phyloP scores from a whole-genome alignment of 2,888 invertebrate species.

The Diarsia rubi region DNA sequence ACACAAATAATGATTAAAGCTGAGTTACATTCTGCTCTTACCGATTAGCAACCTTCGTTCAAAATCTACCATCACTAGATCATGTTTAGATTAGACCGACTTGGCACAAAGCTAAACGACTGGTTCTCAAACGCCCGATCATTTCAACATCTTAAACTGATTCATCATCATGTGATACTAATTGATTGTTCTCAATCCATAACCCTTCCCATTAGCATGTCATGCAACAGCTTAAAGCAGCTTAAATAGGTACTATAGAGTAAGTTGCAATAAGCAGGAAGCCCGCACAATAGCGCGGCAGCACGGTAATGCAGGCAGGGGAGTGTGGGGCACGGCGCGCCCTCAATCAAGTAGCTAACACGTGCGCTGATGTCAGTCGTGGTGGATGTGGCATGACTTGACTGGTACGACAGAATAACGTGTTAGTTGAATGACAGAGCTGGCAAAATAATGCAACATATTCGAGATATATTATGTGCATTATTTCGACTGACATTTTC shows the following conservation, averaged over 20 bases:
- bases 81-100: not conserved
- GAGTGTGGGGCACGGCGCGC: slow-evolving; percentile 55
- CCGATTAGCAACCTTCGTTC: not conserved
- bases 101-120: not conserved
- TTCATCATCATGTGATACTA: no score
- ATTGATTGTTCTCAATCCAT: slow-evolving; percentile 12
- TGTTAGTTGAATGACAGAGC: not conserved
- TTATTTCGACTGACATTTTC: no score
- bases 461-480: no score
- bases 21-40: no score
- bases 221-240: slow-evolving; percentile 21
- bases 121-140: not conserved
- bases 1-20: no score
- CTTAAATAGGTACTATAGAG: slow-evolving; percentile 29
- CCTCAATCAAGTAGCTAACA: slow-evolving; percentile 59
- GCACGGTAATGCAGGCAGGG: slow-evolving; percentile 27
- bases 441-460: no score
- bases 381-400: slow-evolving; percentile 20
- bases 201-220: slow-evolving; percentile 11
- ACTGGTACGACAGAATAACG: not conserved
- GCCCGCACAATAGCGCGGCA: slow-evolving; percentile 51
- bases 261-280: slow-evolving; percentile 48
- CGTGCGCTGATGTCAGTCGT: not conserved
- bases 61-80: not conserved
- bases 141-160: not conserved